phyloP scores from a whole-genome alignment of 2,888 invertebrate species.

The Chrysotoxum bicinctum region DNA sequence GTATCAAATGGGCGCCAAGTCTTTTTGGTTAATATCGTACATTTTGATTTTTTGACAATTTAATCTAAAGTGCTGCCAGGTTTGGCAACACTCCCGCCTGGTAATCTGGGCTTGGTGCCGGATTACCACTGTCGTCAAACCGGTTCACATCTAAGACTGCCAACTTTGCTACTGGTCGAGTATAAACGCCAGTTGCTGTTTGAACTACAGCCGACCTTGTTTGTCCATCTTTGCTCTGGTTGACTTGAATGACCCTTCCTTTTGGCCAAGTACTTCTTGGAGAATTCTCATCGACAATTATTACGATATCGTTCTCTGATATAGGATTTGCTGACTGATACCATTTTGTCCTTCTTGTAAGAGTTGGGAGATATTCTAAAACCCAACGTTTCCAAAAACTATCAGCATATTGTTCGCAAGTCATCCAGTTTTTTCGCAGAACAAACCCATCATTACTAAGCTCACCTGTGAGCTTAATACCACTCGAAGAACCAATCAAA shows the following conservation, averaged over 20 bases:
- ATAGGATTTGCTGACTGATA: not conserved
- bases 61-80: not conserved
- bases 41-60: not conserved
- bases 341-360: conserved; percentile 5
- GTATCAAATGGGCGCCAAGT: not conserved
- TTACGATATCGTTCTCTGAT: not conserved
- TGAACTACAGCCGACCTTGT: conserved; percentile 25
- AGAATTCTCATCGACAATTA: too few relatives aligned
- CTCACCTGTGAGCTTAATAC: not conserved
- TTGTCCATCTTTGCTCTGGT: conserved; percentile 9
- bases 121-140: conserved; percentile 16
- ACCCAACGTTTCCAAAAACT: conserved; percentile 20
- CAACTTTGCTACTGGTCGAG: not conserved
- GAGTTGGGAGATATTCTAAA: conserved; percentile 1
- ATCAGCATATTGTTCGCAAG: conserved; percentile 4
- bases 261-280: not conserved
- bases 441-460: conserved; percentile 14
- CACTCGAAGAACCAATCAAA: conserved; percentile 14
- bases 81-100: conserved; percentile 16
- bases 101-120: conserved; percentile 5
- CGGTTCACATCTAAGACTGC: not conserved
- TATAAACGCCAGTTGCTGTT: not conserved
- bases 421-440: conserved; percentile 21
- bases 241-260: not conserved
- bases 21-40: too few relatives aligned